Conservation (phyloP, 2,113 vertebrate species). For the Scopus umbretta region DNA sequence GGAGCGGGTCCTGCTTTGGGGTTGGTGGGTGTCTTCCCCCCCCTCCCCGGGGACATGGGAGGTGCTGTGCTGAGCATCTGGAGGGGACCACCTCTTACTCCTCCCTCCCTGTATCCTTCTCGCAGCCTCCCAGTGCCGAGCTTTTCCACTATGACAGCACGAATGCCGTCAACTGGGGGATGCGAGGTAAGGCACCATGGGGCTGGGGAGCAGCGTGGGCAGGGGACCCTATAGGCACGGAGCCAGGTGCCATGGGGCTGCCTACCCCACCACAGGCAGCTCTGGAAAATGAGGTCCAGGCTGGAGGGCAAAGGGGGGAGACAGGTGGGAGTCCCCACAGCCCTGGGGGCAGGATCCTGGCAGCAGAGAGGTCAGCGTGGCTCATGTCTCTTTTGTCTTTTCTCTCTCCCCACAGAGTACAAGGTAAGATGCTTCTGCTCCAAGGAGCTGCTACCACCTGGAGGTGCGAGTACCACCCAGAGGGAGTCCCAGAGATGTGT, state of each 20-base stretch:
- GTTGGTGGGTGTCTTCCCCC: background rate
- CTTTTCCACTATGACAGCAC: conserved; percentile 94
- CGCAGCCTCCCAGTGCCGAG: conserved; percentile 83
- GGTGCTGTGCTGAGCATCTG: background rate
- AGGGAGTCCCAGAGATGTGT: background rate
- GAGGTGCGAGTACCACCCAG: background rate
- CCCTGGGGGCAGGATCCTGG: background rate
- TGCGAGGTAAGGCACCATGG: conserved; percentile 76
- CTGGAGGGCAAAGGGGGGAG: background rate
- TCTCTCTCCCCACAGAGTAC: conserved; percentile 81
- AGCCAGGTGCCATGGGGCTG: accelerated
- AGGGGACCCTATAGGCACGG: background rate
- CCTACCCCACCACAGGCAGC: background rate
- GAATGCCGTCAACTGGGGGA: conserved; percentile 93
- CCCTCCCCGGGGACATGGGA: background rate
- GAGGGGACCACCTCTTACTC: background rate
- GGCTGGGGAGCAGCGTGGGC: background rate
- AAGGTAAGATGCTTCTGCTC: conserved; percentile 77
- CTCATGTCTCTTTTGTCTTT: background rate
- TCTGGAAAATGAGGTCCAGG: background rate
- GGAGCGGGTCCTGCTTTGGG: background rate
- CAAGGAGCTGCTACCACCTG: background rate
- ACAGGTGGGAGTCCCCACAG: accelerated
- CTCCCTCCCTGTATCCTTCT: background rate
- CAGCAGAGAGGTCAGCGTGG: background rate